Conservation (phyloP, 2,888 invertebrate species). For the Melieria omissa region DNA sequence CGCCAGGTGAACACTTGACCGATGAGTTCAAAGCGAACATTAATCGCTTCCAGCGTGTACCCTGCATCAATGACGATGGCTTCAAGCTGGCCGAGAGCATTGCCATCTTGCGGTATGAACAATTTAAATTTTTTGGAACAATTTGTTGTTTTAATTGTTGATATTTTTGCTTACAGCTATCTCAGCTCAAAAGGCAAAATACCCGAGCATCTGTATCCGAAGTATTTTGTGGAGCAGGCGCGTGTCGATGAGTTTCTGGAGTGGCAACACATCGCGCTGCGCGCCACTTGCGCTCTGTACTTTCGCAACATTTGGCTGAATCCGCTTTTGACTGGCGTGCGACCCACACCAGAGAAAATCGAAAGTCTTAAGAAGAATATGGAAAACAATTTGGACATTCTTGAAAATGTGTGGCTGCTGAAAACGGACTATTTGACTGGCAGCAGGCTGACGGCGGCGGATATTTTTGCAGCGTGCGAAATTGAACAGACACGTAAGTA, state of each 20-base stretch:
- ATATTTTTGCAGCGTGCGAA: constrained; percentile 81
- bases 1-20: constrained; percentile 71
- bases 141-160: constrained; percentile 6
- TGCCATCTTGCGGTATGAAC: constrained; percentile 73
- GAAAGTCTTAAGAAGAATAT: constrained; percentile 67
- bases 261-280: constrained; percentile 77
- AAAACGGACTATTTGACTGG: constrained; percentile 70
- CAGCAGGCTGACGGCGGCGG: constrained; percentile 76
- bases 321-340: constrained; percentile 69
- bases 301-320: constrained; percentile 70
- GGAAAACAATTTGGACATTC: constrained; percentile 70
- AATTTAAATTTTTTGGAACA: not conserved
- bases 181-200: constrained; percentile 60
- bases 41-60: constrained; percentile 74
- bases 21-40: constrained; percentile 70
- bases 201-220: constrained; percentile 75
- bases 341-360: constrained; percentile 65
- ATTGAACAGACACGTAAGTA: constrained; percentile 79
- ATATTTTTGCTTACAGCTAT: constrained; percentile 46
- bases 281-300: constrained; percentile 71
- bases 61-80: constrained; percentile 76
- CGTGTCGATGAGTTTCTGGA: constrained; percentile 77
- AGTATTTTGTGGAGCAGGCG: constrained; percentile 71
- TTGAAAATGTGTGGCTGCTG: constrained; percentile 73
- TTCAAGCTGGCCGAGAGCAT: constrained; percentile 76